A percentile compares a stretch with the other conserved stretches of the same genome.
Conservation (phyloP, 2,888 invertebrate species). For the Calliphora vomitoria region DNA sequence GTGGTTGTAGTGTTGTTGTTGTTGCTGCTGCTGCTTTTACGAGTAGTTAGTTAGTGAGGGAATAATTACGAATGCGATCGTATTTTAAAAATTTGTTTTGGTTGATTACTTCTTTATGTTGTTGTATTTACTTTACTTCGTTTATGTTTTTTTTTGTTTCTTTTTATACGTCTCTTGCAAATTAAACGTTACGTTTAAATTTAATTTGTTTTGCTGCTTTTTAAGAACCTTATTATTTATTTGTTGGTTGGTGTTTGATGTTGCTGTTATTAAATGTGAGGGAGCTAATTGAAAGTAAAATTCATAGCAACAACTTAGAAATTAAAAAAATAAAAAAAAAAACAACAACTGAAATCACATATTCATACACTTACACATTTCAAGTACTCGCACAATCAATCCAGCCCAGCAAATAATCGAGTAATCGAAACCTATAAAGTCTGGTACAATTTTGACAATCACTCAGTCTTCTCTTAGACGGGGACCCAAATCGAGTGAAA, state of each 20-base stretch:
- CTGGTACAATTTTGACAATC: slow-evolving; percentile 58
- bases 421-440: slow-evolving; percentile 72
- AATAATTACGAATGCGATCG: slow-evolving; percentile 27
- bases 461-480: slow-evolving; percentile 69
- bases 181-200: slow-evolving; percentile 43
- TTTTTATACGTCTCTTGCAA: background rate
- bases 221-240: slow-evolving; percentile 51
- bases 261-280: slow-evolving; percentile 27
- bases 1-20: background rate
- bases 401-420: slow-evolving; percentile 57
- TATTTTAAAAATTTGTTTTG: slow-evolving; percentile 9
- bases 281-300: slow-evolving; percentile 65
- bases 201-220: slow-evolving; percentile 13
- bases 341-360: slow-evolving; percentile 6
- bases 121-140: slow-evolving; percentile 30
- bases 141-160: slow-evolving; percentile 1
- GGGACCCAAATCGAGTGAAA: slow-evolving; percentile 52
- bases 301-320: slow-evolving; percentile 39
- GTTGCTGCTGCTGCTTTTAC: background rate
- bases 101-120: slow-evolving; percentile 22
- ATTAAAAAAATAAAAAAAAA: slow-evolving; percentile 5
- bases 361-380: slow-evolving; percentile 15
- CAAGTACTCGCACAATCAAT: slow-evolving; percentile 54
- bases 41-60: background rate
- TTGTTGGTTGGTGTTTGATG: background rate